Evolutionary conservation across 2,113 vertebrate genomes (phyloP), one percentile per base, ranked within the genome.

Genomic region (Felis chaus): DNA sequence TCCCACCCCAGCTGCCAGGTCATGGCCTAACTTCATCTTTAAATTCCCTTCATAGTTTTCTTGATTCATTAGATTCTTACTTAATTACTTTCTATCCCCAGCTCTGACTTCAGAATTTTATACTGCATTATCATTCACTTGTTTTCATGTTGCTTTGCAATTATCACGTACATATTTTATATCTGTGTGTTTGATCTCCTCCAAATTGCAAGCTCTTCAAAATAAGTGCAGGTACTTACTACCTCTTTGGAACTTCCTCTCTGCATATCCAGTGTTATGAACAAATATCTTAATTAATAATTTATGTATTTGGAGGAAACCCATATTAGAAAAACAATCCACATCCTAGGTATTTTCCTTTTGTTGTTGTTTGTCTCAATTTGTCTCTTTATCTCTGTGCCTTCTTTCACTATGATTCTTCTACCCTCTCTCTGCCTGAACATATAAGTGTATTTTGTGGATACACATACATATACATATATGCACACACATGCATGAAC

Each of bases 221-320:
- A 97, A 96, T 96, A 90, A 98, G 80, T 48, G 36, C 39, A 95
- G 45, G 19, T 53, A 95, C 87, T 96, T 95, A 76, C 4, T 76
- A 83, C 65, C 93, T 74, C 48, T 92, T 80, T 88, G 45, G 71
- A 76, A 69, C 21, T 92, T 93, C 80, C 90, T 94, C 73, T 94
- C 97, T 87, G 88, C 50, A 97, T 97, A 96, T 89, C 96, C 89
- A 89, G 36, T 61, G 21, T 79, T 98, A 94, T 53, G 39, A 92
- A 80, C 25, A 80, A 92, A 68, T 68, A 18, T 71, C 89, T 88
- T 85, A 89, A 66, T 96, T 78, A 95, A 71, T 93, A 36, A 95
- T 76, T 96, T 92, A 88, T 85, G 27, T 95, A 79, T 74, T 81
- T 94, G 61, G 31, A 83, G 95, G 81, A 94, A 80, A 90, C 45